phyloP scores from a whole-genome alignment of 2,888 invertebrate species.

The Pheosia tremula region DNA sequence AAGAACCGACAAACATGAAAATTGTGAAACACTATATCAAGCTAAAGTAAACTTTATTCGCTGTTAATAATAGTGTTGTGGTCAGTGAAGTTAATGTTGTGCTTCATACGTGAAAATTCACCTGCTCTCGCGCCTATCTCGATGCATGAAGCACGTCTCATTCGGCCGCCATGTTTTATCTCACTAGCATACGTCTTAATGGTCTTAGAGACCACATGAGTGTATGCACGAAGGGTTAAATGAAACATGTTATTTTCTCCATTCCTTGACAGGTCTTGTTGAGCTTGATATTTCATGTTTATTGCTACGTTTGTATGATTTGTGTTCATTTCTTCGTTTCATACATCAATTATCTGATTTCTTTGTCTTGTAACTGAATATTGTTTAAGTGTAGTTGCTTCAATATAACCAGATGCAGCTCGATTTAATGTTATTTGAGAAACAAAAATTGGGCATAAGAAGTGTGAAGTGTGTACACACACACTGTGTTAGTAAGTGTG shows the following conservation, averaged over 20 bases:
- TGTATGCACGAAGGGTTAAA: conserved; percentile 60
- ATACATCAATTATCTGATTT: conserved; percentile 29
- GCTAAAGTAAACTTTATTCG: conserved; percentile 40
- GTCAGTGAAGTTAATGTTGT: conserved; percentile 32
- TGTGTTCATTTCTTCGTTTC: not conserved
- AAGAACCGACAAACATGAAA: conserved; percentile 33
- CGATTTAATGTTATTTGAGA: not conserved
- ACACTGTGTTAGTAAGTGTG: too few species aligned
- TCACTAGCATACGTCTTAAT: conserved; percentile 68
- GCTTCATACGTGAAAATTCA: conserved; percentile 67
- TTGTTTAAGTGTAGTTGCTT: not conserved
- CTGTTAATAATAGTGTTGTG: conserved; percentile 27
- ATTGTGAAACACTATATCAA: conserved; percentile 9
- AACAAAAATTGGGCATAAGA: not conserved
- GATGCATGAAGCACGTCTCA: conserved; percentile 78
- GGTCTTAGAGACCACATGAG: conserved; percentile 70
- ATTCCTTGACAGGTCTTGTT: not conserved
- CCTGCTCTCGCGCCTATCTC: conserved; percentile 68
- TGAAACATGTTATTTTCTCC: conserved; percentile 41
- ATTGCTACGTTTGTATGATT: not conserved
- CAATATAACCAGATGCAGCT: not conserved
- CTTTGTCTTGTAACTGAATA: not conserved
- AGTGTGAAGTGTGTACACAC: too few species aligned
- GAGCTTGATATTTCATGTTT: not conserved
- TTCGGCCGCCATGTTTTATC: conserved; percentile 66